Evolutionary conservation across 1,140 invertebrate species (phyloP), one percentile per base, ranked within the genome.

Genomic region (Drosophila ironensis): DNA sequence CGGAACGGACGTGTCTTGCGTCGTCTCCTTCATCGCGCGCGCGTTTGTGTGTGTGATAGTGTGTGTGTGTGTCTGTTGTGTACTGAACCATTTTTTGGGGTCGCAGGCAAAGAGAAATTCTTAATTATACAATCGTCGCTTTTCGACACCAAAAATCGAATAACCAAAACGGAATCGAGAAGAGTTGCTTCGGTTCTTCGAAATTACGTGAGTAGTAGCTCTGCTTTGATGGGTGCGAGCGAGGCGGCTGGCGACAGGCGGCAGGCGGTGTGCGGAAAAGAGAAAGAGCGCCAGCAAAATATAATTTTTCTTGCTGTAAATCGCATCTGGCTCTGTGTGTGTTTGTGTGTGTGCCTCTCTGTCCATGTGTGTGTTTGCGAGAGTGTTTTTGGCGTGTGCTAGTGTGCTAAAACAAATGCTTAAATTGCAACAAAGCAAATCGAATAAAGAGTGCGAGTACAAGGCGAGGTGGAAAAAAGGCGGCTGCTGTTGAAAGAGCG

Each of bases 351-450:
- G 27, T 28, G 27, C 4, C 9, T 37, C 27, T 33, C 25, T 44
- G 38, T 38, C 20, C 38, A 47, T 19, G 22, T n/a, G 25, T 37
- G 30, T 56, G 28, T 37, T 35, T 25, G 44, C 11, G 8, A 46
- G 20, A 56, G 17, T 27, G n/a, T 51, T 42, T 69, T 54, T 40
- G 30, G 25, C 52, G 46, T 40, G 40, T 69, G 41, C 33, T 27
- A 54, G 51, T 63, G 59, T 63, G 59, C 56, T 63, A 63, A 63
- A 63, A 63, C 59, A 63, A 63, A 63, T 80, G 61, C 54, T 78
- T 53, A 80, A 78, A 70, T 80, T 80, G 75, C 76, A 78, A 80
- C 75, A 72, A 70, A 78, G 75, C 80, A 80, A 80, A 80, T 72
- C 56, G 68, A 71, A 72, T 77, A 73, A 78, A 73, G 78, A 78